These are phyloP conservation scores for Melanerpes formicivorus DNA, from an alignment of 2,113 vertebrate genomes.

Conservation along the genomic window DNA sequence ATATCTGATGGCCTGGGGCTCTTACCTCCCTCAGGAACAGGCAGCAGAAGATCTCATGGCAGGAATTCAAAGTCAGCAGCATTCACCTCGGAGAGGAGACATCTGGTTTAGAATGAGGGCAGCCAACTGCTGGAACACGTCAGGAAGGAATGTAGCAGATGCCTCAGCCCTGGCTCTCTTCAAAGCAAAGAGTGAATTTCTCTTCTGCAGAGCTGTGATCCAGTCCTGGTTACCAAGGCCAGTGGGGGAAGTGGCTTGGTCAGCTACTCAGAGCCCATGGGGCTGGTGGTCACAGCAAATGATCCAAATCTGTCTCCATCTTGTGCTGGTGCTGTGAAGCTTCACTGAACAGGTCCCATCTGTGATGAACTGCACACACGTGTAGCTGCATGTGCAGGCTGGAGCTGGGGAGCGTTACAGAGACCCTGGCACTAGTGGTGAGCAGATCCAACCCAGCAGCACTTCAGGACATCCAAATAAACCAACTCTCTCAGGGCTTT, in stretches of 20 bases:
- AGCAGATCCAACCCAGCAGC: not conserved
- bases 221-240: not conserved
- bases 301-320: not conserved
- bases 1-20: not conserved
- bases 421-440: not conserved
- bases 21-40: not conserved
- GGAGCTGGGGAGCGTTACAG: not conserved
- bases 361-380: not conserved
- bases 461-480: not conserved
- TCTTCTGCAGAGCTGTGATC: not conserved
- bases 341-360: not conserved
- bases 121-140: not conserved
- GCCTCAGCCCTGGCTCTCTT: not conserved
- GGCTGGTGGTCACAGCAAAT: not conserved
- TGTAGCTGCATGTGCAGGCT: not conserved
- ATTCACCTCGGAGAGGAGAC: not conserved
- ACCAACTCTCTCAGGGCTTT: not conserved
- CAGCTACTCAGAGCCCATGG: fast-evolving
- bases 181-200: conserved; percentile 18
- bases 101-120: conserved; percentile 20
- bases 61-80: not conserved
- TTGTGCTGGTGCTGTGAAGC: not conserved
- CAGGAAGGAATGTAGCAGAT: not conserved
- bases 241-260: not conserved
- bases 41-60: not conserved